phyloP scores from a whole-genome alignment of 2,888 invertebrate genomes.

The Pteria penguin region DNA sequence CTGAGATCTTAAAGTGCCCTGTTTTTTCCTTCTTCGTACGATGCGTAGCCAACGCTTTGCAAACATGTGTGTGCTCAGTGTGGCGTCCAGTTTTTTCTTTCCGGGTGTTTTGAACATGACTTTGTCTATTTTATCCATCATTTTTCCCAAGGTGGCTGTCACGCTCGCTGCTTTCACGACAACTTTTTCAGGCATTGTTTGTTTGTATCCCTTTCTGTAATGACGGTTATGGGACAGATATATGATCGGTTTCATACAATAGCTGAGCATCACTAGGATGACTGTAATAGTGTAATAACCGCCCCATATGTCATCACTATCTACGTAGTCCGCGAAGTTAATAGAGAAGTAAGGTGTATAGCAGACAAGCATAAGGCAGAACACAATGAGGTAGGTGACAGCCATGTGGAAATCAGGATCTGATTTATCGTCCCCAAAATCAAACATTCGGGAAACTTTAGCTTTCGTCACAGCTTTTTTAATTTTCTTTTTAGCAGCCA shows the following conservation, averaged over 20 bases:
- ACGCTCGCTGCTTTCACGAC: constrained; percentile 44
- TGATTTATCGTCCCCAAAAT: constrained; percentile 46
- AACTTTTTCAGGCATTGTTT: constrained; percentile 54
- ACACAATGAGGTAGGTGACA: constrained; percentile 57
- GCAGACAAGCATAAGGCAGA: constrained; percentile 43
- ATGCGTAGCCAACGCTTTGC: constrained; percentile 53
- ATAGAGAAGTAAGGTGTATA: constrained; percentile 55
- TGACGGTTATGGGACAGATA: constrained; percentile 60
- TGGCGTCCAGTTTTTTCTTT: constrained; percentile 43
- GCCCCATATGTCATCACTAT: constrained; percentile 48
- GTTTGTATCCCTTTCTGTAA: constrained; percentile 51
- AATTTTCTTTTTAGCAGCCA: constrained; percentile 29
- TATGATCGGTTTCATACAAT: constrained; percentile 57
- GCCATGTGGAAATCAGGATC: constrained; percentile 59
- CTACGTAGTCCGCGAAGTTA: constrained; percentile 40
- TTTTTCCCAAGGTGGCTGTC: constrained; percentile 39
- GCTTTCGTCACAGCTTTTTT: constrained; percentile 29
- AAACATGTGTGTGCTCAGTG: constrained; percentile 49
- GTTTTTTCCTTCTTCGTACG: constrained; percentile 4
- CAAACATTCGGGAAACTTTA: constrained; percentile 22
- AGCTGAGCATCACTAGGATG: constrained; percentile 52
- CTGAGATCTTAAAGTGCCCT: not conserved
- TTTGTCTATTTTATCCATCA: constrained; percentile 52
- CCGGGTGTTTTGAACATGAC: constrained; percentile 49
- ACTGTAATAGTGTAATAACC: constrained; percentile 53